Base-by-base conservation (phyloP, 1,140 invertebrate genomes). In the Armadillidium nasatum region DNA sequence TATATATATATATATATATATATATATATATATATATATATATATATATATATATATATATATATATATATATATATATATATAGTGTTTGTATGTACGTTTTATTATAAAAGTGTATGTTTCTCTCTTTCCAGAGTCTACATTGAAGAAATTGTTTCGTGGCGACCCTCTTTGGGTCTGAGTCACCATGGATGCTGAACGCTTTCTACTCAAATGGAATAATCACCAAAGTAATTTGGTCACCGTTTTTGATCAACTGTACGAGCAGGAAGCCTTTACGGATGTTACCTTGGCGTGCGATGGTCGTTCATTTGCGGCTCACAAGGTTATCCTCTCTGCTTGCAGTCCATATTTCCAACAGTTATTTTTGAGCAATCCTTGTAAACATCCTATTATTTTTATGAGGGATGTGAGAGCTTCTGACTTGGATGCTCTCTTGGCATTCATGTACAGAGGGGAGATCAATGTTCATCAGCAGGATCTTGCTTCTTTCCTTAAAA, bases 321-420 rank as follows among this genome's bases (percentile, higher is more conserved):
- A 96, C 87, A 94, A 95, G 87, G 93, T 93, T 75, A 94, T 96
- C 85, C 87, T 96, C 72, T 95, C 94, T 68, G 94, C 94, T 80
- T 96, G 94, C 87, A 95, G 93, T 87, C 93, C 94, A 74, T 96
- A 96, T 87, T 96, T 97, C 86, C 93, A 96, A 88, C 92, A 89
- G 85, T 91, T 97, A 86, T 95, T 97, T 86, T 88, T 95, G 82
- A 91, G 93, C 86, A 95, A 94, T 85, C 90, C 89, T 80, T 93
- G 94, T 87, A 92, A 93, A 83, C 93, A 96, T 87, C 93, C 93
- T 69, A 95, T 95, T 83, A 93, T 96, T 86, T 83, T 85, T 71
- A 81, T 85, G 72, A 80, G 82, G 67, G 83, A 85, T 77, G 82
- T 85, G 19, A 79, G 82, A n/a, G 83, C 81, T 33, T 78, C 78